Evolutionary conservation across 2,797 vertebrate genomes (phyloP), one percentile per base, ranked within the genome.

Genomic region (Chelon labrosus): DNA sequence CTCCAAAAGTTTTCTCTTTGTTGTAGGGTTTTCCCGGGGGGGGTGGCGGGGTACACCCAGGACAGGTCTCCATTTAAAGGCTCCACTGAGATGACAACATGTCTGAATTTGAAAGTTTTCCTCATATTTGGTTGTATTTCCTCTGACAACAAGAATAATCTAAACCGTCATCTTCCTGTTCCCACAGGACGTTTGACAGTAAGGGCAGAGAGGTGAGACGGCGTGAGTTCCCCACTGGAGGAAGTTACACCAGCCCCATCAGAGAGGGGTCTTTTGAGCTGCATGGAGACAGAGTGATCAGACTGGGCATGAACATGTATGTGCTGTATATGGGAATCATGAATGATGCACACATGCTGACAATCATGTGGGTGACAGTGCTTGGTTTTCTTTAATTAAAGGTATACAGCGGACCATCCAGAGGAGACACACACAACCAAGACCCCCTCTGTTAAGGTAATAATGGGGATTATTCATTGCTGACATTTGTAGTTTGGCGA

Each of bases 281-380:
- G 16, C 94, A 92, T 41, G 98, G 97, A 84, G 95, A 97, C 89
- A 90, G 98, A 92, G 95, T 96, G 77, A 93, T 94, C 62, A 93
- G 85, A 67, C 95, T 99, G 60, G 97, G 98, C 76, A 90, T 92
- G 51, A 98, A 98, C 66, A 97, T 98, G 98, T 98, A 92, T 85
- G 96, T 86, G 25, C 16, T 20, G 11, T 20, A 20, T 49, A 1
- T 49, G n/a, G 13, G 41, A 5, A 14, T 42, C 9, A 42, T 39
- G 38, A 39, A 2, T 39, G 38, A 39, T 39, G 11, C 38, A 31
- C 31, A 3, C 85, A 17, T 10, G 2, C 19, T 22, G 25, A 54
- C 2, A 7, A 16, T 7, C 22, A 22, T 54, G 16, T 47, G 44
- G 4, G 1, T 44, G 39, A 70, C 22, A 22, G 22, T 22, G 0